Conservation (phyloP, 2,797 vertebrate genomes). For the Ptychobarbus kaznakovi region DNA sequence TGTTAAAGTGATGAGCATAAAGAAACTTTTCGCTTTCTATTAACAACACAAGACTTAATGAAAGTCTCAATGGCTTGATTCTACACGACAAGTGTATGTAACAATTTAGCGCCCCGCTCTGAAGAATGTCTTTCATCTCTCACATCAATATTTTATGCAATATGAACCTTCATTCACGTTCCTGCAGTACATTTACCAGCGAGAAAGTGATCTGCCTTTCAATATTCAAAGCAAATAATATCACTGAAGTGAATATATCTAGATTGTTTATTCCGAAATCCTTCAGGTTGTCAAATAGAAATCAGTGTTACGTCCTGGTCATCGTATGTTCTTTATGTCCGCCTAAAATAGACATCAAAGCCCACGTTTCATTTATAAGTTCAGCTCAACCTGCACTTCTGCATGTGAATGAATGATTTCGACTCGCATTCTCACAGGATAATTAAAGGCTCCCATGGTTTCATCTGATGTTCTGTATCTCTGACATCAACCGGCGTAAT, state of each 20-base stretch:
- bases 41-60: background rate
- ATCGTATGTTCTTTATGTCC: constrained; percentile 2
- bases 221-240: background rate
- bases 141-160: background rate
- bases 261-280: background rate
- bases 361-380: background rate
- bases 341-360: constrained; percentile 47
- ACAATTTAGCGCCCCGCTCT: background rate
- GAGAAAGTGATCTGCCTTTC: constrained; percentile 17
- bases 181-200: background rate
- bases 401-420: constrained; percentile 13
- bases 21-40: background rate
- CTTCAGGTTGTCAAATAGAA: background rate
- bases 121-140: background rate
- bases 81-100: background rate
- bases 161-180: background rate
- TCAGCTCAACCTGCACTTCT: constrained; percentile 27
- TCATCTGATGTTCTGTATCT: constrained; percentile 36
- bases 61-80: background rate
- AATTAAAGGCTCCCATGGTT: constrained; percentile 34
- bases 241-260: background rate
- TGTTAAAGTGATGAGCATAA: background rate
- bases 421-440: constrained; percentile 7
- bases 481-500: background rate
- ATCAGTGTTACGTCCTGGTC: constrained; percentile 27